Conservation (phyloP, 2,113 vertebrate genomes). For the Hippopotamus amphibius region DNA sequence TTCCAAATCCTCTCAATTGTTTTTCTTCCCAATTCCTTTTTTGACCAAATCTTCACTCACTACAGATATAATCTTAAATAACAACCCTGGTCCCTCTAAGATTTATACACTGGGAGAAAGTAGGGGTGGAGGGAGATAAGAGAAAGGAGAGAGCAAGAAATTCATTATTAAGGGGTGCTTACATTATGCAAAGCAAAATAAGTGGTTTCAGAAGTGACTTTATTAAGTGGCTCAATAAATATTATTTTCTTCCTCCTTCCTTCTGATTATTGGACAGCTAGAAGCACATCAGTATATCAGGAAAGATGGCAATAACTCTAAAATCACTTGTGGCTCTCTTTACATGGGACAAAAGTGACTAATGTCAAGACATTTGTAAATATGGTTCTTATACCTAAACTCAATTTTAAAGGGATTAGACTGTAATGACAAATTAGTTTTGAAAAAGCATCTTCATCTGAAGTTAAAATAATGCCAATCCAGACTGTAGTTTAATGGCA, state of each 20-base stretch:
- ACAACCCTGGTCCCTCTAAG: background rate
- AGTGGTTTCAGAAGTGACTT: background rate
- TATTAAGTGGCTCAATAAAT: background rate
- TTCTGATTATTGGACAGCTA: background rate
- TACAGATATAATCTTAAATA: background rate
- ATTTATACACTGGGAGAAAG: background rate
- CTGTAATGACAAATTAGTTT: background rate
- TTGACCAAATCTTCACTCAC: background rate
- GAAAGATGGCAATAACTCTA: background rate
- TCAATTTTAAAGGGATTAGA: conserved; percentile 13
- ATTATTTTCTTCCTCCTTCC: background rate
- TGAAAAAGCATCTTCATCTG: background rate
- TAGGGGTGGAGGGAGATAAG: background rate
- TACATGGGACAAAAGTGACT: background rate
- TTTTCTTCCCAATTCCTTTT: background rate
- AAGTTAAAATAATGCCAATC: background rate
- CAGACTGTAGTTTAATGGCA: background rate
- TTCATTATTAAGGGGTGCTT: background rate
- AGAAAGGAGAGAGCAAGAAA: background rate
- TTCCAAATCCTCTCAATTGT: background rate
- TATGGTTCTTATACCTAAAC: background rate
- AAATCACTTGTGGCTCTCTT: background rate
- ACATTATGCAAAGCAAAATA: background rate
- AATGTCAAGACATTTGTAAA: background rate
- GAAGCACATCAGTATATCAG: background rate